These are phyloP conservation scores for Kradibia gibbosae DNA, from an alignment of 1,140 invertebrate genomes.

Conservation along the genomic window DNA sequence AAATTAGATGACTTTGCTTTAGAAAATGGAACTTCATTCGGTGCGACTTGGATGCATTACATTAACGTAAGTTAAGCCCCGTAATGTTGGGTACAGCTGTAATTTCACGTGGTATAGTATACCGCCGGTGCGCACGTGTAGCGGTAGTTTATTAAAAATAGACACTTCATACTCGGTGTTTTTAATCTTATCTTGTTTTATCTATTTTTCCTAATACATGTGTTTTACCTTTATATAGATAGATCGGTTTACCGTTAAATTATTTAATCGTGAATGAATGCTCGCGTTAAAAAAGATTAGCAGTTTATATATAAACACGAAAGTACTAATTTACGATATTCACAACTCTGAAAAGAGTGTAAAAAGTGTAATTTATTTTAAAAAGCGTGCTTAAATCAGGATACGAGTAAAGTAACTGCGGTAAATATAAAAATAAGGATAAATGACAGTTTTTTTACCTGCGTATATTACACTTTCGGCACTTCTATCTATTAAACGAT, in stretches of 20 bases:
- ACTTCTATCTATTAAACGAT: neutral
- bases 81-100: neutral
- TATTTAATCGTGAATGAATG: neutral
- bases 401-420: too few species aligned
- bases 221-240: neutral
- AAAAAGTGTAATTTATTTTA: too few species aligned
- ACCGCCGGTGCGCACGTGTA: neutral
- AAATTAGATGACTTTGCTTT: neutral
- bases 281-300: neutral
- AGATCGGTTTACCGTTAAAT: neutral
- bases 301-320: too few species aligned
- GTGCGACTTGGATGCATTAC: neutral
- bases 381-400: too few species aligned
- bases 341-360: too few species aligned
- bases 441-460: too few species aligned
- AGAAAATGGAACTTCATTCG: neutral
- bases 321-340: too few species aligned
- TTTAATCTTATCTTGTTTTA: neutral
- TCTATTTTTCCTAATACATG: neutral
- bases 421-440: too few species aligned
- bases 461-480: too few species aligned
- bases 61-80: neutral
- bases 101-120: neutral
- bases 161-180: neutral
- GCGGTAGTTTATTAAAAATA: conserved; percentile 10